Evolutionary conservation across 2,797 vertebrate species (phyloP).

Genomic region (Anabas testudineus): DNA sequence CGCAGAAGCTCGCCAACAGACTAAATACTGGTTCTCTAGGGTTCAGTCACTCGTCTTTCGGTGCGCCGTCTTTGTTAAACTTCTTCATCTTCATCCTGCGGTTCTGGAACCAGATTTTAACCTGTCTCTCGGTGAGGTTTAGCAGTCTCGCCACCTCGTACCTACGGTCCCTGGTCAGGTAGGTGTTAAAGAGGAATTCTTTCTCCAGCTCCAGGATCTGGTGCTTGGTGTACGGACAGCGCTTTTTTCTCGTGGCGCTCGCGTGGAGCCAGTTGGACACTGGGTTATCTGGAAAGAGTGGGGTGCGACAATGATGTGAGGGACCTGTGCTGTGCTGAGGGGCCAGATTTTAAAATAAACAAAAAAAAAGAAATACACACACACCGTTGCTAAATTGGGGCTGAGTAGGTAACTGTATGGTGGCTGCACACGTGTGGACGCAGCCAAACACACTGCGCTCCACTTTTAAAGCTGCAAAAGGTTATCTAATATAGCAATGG

Average conservation of each 20-base stretch:
- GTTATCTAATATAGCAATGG: slow-evolving; percentile 55
- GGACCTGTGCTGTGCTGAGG: slow-evolving; percentile 52
- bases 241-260: slow-evolving; percentile 95
- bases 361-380: slow-evolving; percentile 11
- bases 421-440: slow-evolving; percentile 14
- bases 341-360: slow-evolving; percentile 40
- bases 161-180: slow-evolving; percentile 97
- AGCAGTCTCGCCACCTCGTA: slow-evolving; percentile 95
- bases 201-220: slow-evolving; percentile 98
- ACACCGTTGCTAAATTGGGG: slow-evolving; percentile 24
- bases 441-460: slow-evolving; percentile 18
- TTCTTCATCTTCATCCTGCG: slow-evolving; percentile 99
- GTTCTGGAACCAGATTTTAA: slow-evolving; percentile 99
- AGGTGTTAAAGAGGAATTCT: slow-evolving; percentile 97
- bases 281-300: slow-evolving; percentile 89
- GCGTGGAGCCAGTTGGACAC: slow-evolving; percentile 97
- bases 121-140: slow-evolving; percentile 97
- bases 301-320: slow-evolving; percentile 64
- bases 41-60: slow-evolving; percentile 84
- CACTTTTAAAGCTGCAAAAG: slow-evolving; percentile 36
- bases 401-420: not conserved
- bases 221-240: slow-evolving; percentile 95
- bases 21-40: slow-evolving; percentile 32
- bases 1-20: slow-evolving; percentile 54
- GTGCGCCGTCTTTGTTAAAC: slow-evolving; percentile 93